Conservation (phyloP, 2,888 invertebrate species). For the Polietes domitor region DNA sequence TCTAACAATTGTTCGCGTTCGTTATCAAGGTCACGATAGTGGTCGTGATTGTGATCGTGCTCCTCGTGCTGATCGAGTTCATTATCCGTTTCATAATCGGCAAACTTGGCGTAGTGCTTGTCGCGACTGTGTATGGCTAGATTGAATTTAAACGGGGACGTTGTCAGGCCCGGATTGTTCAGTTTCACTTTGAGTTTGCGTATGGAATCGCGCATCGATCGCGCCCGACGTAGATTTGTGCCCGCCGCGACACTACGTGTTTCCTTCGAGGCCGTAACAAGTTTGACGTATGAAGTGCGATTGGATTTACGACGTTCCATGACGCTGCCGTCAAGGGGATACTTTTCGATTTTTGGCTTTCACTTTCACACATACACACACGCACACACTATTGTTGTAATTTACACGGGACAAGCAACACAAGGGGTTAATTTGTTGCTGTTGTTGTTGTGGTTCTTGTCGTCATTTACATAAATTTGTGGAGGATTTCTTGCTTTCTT, state of each 20-base stretch:
- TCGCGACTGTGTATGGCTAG: constrained; percentile 59
- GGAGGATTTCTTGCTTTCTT: neutral
- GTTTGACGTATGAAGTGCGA: constrained; percentile 72
- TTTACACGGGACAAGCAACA: constrained; percentile 14
- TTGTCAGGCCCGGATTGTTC: constrained; percentile 72
- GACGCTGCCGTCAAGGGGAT: constrained; percentile 22
- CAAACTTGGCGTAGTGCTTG: constrained; percentile 69
- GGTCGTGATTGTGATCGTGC: constrained; percentile 47
- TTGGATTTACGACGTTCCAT: constrained; percentile 76
- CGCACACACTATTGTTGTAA: neutral
- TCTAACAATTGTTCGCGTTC: constrained; percentile 10
- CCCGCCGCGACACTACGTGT: constrained; percentile 54
- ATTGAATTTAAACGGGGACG: constrained; percentile 77
- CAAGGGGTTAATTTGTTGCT: constrained; percentile 9
- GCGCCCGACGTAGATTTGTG: constrained; percentile 83
- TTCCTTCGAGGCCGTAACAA: constrained; percentile 59
- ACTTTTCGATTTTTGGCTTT: constrained; percentile 55
- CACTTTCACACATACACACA: constrained; percentile 1
- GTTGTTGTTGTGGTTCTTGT: neutral
- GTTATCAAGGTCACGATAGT: too few relatives aligned
- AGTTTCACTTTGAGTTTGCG: constrained; percentile 85
- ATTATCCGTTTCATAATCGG: constrained; percentile 38
- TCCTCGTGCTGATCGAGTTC: constrained; percentile 59
- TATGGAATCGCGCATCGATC: constrained; percentile 87
- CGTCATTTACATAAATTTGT: constrained; percentile 1